These are phyloP conservation scores for Ceyx cyanopectus DNA, from an alignment of 2,113 vertebrate genomes.

Conservation along the genomic window DNA sequence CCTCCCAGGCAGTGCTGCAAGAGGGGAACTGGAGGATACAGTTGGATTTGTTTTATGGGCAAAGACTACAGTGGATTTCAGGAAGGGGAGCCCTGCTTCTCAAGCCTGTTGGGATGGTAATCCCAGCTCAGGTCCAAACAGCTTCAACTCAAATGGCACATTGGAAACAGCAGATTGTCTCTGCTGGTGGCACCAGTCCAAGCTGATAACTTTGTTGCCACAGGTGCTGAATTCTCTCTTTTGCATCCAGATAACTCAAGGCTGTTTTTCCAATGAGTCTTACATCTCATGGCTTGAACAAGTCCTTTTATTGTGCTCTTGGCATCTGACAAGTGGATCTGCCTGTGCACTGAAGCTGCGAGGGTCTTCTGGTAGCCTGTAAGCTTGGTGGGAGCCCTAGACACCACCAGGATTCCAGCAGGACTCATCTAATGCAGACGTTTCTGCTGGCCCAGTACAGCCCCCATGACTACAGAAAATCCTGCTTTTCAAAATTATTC, in stretches of 20 bases:
- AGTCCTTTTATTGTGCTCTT: background rate
- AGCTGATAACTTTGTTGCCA: conserved; percentile 41
- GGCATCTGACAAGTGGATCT: background rate
- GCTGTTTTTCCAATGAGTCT: conserved; percentile 15
- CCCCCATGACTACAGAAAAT: background rate
- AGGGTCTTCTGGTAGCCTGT: background rate
- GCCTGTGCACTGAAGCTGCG: background rate
- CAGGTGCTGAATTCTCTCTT: conserved; percentile 36
- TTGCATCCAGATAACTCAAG: conserved; percentile 29
- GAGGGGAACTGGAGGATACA: background rate
- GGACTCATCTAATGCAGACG: background rate
- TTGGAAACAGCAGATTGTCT: background rate
- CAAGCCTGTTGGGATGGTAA: background rate
- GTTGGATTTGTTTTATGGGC: background rate
- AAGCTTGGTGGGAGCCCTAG: background rate
- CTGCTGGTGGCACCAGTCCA: conserved; percentile 28
- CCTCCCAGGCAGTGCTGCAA: background rate
- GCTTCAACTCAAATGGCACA: background rate
- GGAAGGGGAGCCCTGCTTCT: background rate
- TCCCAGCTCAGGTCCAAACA: background rate
- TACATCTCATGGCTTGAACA: background rate
- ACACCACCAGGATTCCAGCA: background rate
- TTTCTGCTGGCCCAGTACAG: background rate
- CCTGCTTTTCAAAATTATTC: background rate
- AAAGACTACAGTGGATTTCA: background rate